A percentile compares a stretch with the other conserved stretches of the same genome.
Evolutionary conservation across 2,888 invertebrate genomes (phyloP).

Genomic region (Callinectes sapidus): DNA sequence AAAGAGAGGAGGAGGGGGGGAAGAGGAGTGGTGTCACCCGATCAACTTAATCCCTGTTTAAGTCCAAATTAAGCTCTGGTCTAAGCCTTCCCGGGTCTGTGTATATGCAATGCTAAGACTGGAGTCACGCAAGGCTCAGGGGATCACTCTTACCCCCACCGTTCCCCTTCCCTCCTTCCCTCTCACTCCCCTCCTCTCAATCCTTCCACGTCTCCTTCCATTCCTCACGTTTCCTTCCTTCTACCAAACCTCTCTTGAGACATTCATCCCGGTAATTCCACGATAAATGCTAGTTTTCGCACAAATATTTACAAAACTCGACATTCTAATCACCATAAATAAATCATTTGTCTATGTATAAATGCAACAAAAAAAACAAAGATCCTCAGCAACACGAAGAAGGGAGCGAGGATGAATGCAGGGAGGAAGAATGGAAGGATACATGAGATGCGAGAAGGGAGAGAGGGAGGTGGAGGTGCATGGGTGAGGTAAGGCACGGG

Average conservation of each 20-base stretch:
- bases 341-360: not conserved
- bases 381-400: not conserved
- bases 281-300: not conserved
- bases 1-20: not conserved
- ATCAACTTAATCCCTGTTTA: conserved; percentile 55
- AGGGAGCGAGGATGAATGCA: not conserved
- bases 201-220: not conserved
- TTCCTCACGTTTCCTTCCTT: not conserved
- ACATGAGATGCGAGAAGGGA: not conserved
- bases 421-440: not conserved
- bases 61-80: conserved; percentile 61
- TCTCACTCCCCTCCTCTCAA: not conserved
- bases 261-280: not conserved
- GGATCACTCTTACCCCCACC: not conserved
- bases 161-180: not conserved
- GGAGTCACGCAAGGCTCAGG: conserved; percentile 42
- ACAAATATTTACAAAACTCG: not conserved
- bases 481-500: not conserved
- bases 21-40: conserved; percentile 44
- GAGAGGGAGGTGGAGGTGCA: not conserved
- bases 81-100: conserved; percentile 51
- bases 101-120: conserved; percentile 53
- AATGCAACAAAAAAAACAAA: not conserved
- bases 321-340: not conserved
- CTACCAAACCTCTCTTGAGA: not conserved